Conservation (phyloP, 2,113 vertebrate species). For the Gnathonemus echidnorhynchus region DNA sequence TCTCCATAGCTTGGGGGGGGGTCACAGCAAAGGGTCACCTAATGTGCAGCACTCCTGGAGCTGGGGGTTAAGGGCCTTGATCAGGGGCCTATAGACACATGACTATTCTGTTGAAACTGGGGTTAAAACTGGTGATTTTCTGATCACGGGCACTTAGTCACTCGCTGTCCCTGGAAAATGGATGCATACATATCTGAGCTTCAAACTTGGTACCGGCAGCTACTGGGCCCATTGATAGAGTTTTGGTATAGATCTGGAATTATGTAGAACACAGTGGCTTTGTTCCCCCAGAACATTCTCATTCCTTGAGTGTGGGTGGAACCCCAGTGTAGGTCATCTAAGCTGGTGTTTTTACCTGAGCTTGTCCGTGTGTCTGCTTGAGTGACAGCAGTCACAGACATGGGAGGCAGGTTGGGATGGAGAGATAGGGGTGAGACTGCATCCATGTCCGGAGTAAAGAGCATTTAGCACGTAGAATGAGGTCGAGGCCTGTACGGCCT, state of each 20-base stretch:
- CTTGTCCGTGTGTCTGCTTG: not conserved
- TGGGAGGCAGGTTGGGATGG: not conserved
- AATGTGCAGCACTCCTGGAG: too few species aligned
- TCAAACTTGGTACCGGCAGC: not conserved
- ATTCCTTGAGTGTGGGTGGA: not conserved
- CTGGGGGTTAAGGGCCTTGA: too few species aligned
- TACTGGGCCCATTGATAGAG: not conserved
- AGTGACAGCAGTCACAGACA: not conserved
- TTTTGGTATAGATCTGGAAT: not conserved
- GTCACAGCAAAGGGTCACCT: too few species aligned
- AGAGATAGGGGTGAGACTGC: not conserved
- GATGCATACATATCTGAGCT: not conserved
- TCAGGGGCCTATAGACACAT: too few species aligned
- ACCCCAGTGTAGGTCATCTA: not conserved
- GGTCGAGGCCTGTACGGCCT: not conserved
- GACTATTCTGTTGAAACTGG: too few species aligned
- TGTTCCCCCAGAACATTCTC: not conserved
- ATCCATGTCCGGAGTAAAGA: not conserved
- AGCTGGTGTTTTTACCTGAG: not conserved
- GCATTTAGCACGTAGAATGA: not conserved
- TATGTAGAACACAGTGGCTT: not conserved
- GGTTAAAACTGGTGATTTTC: too few species aligned
- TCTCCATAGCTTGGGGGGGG: too few species aligned
- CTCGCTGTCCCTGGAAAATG: too few species aligned
- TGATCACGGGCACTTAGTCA: too few species aligned